Evolutionary conservation across 2,888 invertebrate species (phyloP).

Genomic region (Lutraria lutraria): DNA sequence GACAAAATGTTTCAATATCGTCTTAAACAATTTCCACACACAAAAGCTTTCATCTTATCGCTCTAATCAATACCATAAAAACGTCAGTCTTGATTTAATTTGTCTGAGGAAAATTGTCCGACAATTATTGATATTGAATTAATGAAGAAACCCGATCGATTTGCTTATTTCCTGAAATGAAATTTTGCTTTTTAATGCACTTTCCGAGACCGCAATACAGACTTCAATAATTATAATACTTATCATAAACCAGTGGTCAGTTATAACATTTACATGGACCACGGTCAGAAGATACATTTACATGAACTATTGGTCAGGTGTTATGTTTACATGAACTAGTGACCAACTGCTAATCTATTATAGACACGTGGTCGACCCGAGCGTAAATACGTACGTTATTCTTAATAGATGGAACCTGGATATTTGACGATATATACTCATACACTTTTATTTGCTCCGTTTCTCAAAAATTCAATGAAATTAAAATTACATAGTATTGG

Average conservation of each 20-base stretch:
- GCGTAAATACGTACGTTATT: too few species aligned
- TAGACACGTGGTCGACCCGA: too few species aligned
- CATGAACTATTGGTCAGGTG: not conserved
- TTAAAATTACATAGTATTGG: not conserved
- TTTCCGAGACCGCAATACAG: not conserved
- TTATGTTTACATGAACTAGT: too few species aligned
- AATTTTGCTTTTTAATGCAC: not conserved
- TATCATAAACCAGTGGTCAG: not conserved
- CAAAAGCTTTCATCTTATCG: not conserved
- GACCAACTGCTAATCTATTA: too few species aligned
- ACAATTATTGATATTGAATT: not conserved
- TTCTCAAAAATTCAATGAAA: too few species aligned
- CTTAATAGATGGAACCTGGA: too few species aligned
- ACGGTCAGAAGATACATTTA: not conserved
- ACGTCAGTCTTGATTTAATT: not conserved
- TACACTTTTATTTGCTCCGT: too few species aligned
- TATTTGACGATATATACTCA: too few species aligned
- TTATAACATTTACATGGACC: not conserved
- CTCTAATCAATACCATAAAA: not conserved
- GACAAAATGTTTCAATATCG: too few species aligned
- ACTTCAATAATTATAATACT: not conserved
- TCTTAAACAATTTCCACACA: not conserved
- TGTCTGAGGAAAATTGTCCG: not conserved
- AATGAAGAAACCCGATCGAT: too few species aligned
- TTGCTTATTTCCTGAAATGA: too few species aligned